A percentile compares a stretch with the other conserved stretches of the same genome.
Evolutionary conservation across 1,140 invertebrate species (phyloP).

Genomic region (Protaetia brevitarsis): DNA sequence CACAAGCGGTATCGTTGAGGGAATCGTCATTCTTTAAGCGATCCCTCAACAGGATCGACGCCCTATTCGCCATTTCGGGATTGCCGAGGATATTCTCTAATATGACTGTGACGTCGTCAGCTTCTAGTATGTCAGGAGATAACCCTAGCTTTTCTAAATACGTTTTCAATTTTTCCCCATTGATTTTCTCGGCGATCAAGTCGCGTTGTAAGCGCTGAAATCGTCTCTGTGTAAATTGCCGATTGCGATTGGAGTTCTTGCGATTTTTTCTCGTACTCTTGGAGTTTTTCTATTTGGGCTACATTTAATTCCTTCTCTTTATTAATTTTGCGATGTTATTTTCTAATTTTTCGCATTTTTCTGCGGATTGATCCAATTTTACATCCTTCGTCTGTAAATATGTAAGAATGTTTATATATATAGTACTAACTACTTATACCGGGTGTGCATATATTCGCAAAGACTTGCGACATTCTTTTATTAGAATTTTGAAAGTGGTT

Average conservation of each 20-base stretch:
- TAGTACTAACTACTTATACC: background rate
- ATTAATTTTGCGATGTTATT: conserved; percentile 63
- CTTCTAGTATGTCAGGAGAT: conserved; percentile 58
- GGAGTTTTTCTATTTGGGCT: conserved; percentile 61
- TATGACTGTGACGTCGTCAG: conserved; percentile 58
- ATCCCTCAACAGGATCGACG: conserved; percentile 39
- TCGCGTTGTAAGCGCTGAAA: conserved; percentile 82
- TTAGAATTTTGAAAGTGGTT: too few species aligned
- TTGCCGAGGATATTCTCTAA: conserved; percentile 62
- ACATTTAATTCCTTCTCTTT: conserved; percentile 62
- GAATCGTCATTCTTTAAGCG: background rate
- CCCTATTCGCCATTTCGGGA: conserved; percentile 52
- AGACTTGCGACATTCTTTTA: background rate
- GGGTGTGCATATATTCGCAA: background rate
- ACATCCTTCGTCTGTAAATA: conserved; percentile 55
- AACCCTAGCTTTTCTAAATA: conserved; percentile 74
- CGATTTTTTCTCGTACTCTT: conserved; percentile 79
- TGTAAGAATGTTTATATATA: too few species aligned
- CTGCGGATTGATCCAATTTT: conserved; percentile 57
- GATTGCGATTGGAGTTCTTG: conserved; percentile 79
- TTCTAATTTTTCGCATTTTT: conserved; percentile 56
- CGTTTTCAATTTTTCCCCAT: conserved; percentile 67
- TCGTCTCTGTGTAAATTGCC: conserved; percentile 79
- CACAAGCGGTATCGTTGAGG: background rate
- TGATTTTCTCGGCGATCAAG: conserved; percentile 81